phyloP scores from a whole-genome alignment of 2,888 invertebrate genomes.

The Drosophila anceps region DNA sequence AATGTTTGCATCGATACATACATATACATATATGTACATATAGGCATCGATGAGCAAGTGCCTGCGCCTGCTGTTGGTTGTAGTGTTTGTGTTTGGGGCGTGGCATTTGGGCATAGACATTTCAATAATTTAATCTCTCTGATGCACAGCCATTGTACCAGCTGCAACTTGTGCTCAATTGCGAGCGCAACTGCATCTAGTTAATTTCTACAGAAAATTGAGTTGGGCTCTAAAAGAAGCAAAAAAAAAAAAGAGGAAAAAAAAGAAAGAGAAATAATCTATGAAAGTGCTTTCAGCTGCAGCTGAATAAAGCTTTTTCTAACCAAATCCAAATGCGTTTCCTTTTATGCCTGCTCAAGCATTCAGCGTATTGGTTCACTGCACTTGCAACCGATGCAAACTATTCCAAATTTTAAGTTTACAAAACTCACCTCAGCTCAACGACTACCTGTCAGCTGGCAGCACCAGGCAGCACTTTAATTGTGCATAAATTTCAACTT shows the following conservation, averaged over 20 bases:
- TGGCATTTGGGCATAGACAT: conserved; percentile 24
- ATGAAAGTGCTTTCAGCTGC: conserved; percentile 49
- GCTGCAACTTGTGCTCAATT: conserved; percentile 15
- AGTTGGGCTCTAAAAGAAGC: conserved; percentile 38
- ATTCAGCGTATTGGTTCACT: conserved; percentile 13
- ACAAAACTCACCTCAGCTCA: conserved; percentile 10
- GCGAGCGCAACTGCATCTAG: conserved; percentile 43
- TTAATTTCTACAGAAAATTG: conserved; percentile 54
- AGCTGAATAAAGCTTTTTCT: conserved; percentile 4
- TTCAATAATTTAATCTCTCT: conserved; percentile 56
- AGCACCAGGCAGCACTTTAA: conserved; percentile 10
- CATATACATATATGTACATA: conserved; percentile 12
- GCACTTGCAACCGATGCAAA: conserved; percentile 19
- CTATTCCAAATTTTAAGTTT: conserved; percentile 10
- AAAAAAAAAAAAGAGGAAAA: background rate
- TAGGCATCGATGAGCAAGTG: background rate
- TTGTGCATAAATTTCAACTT: conserved; percentile 19
- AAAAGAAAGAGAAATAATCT: conserved; percentile 44
- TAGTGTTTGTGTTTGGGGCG: conserved; percentile 7
- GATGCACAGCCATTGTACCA: conserved; percentile 49
- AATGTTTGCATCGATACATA: conserved; percentile 78
- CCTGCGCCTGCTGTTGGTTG: background rate
- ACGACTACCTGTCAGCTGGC: too few species aligned
- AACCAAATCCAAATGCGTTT: conserved; percentile 28
- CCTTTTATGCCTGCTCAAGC: conserved; percentile 29